Evolutionary conservation across 2,113 vertebrate species (phyloP).

Genomic region (Tauraco erythrolophus): DNA sequence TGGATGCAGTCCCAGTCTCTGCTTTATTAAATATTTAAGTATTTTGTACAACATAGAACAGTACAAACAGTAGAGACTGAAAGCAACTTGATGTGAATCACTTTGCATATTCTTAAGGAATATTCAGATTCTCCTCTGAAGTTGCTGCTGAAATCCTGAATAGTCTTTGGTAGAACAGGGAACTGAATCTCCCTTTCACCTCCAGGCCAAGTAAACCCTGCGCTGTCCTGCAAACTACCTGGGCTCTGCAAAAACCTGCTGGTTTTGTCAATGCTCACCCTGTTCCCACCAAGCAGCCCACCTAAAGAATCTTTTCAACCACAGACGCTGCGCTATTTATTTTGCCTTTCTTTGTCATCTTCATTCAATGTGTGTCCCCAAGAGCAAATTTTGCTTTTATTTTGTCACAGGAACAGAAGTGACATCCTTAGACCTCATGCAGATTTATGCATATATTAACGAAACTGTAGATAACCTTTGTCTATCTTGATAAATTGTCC

Average conservation of each 20-base stretch:
- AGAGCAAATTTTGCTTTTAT: not conserved
- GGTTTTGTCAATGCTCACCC: not conserved
- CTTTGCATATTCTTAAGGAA: not conserved
- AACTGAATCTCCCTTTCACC: not conserved
- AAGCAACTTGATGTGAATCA: not conserved
- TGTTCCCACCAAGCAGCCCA: not conserved
- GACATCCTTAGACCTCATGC: not conserved
- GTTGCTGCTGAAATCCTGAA: not conserved
- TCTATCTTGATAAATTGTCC: not conserved
- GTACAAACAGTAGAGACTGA: not conserved
- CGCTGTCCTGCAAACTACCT: not conserved
- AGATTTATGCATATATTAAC: not conserved
- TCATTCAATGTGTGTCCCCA: not conserved
- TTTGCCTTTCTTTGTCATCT: not conserved
- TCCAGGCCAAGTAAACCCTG: not conserved
- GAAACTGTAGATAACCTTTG: not conserved
- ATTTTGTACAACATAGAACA: not conserved
- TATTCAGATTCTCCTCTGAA: not conserved
- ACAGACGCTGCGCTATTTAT: not conserved
- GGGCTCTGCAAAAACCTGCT: not conserved
- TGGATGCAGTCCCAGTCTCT: not conserved
- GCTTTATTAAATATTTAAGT: not conserved
- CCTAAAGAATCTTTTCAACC: not conserved
- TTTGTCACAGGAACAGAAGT: not conserved
- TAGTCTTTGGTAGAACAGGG: not conserved